phyloP scores from a whole-genome alignment of 2,797 vertebrate genomes.

The Simalia tracyae region DNA sequence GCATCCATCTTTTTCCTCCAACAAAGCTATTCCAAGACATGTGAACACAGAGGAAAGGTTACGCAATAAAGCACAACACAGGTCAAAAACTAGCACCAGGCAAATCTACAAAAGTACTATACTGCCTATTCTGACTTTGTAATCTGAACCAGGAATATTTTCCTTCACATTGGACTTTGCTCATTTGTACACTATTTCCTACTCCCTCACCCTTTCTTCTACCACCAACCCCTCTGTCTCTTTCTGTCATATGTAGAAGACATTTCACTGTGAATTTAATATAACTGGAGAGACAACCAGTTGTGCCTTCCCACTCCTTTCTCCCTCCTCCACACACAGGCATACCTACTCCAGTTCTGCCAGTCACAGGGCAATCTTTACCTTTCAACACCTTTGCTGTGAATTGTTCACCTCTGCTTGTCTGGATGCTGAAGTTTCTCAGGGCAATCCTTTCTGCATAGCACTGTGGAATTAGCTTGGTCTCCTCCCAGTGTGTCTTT shows the following conservation, averaged over 20 bases:
- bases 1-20: background rate
- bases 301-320: background rate
- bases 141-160: background rate
- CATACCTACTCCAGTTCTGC: background rate
- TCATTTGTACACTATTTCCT: background rate
- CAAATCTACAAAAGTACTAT: rapidly evolving
- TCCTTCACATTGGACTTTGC: background rate
- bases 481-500: constrained; percentile 9
- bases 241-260: background rate
- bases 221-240: background rate
- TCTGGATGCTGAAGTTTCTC: background rate
- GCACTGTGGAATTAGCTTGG: background rate
- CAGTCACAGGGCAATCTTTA: background rate
- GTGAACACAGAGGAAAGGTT: rapidly evolving
- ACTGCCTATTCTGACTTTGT: background rate
- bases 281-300: background rate
- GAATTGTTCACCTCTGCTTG: background rate
- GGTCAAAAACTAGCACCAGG: background rate
- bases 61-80: background rate
- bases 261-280: background rate
- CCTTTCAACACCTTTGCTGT: constrained; percentile 2
- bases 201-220: background rate
- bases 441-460: background rate
- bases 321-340: background rate
- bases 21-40: background rate